Conservation (phyloP, 2,113 vertebrate species). For the Amphiprion ocellaris region DNA sequence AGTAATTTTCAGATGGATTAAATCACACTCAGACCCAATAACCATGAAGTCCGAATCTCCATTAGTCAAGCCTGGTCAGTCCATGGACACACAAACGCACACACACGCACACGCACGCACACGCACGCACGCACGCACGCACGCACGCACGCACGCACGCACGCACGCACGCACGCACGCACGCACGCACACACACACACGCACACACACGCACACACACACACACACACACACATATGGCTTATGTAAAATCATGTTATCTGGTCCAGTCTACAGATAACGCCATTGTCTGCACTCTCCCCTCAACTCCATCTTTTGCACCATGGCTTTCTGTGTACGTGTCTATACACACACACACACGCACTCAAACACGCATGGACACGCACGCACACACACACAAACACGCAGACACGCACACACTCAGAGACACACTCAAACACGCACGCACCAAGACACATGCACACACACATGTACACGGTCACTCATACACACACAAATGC, state of each 20-base stretch:
- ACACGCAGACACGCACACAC: no score
- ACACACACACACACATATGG: not conserved
- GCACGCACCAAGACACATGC: no score
- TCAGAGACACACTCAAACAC: no score
- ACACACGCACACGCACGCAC: conserved; percentile 21
- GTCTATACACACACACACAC: not conserved
- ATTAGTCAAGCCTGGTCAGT: conserved; percentile 10
- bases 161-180: conserved; percentile 2
- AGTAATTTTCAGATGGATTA: not conserved
- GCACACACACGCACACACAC: conserved; percentile 28
- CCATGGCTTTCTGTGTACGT: not conserved
- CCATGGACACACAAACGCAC: conserved; percentile 25
- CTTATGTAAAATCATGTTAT: conserved; percentile 8
- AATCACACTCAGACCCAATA: conserved; percentile 20
- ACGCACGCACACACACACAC: conserved; percentile 27
- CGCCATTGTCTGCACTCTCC: conserved; percentile 49
- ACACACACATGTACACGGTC: no score
- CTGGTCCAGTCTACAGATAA: conserved; percentile 52
- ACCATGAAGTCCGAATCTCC: conserved; percentile 21
- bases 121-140: conserved; percentile 24
- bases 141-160: conserved; percentile 10
- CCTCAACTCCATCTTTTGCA: no score
- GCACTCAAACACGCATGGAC: no score
- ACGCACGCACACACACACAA: not conserved
- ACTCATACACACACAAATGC: no score